phyloP scores from a whole-genome alignment of 1,140 invertebrate species.

The Homalodisca vitripennis region DNA sequence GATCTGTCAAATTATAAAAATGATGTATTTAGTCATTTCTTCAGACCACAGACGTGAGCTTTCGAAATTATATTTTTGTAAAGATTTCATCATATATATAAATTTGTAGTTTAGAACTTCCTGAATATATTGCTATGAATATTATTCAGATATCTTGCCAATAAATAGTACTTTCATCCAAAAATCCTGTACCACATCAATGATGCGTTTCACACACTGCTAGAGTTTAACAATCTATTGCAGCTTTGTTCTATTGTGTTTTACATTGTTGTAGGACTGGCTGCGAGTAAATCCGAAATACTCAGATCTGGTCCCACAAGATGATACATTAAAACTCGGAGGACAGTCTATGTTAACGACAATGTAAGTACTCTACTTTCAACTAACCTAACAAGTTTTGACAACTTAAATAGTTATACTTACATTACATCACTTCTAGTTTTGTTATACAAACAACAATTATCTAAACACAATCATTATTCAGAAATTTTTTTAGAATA shows the following conservation, averaged over 20 bases:
- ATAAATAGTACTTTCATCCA: not conserved
- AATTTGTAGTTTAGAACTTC: not conserved
- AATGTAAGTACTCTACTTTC: conserved; percentile 10
- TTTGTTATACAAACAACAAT: too few species aligned
- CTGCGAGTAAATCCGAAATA: conserved; percentile 84
- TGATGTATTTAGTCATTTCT: too few species aligned
- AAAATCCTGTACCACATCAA: too few species aligned
- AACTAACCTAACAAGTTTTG: too few species aligned
- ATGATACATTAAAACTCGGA: conserved; percentile 36
- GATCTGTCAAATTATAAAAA: too few species aligned
- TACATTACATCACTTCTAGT: too few species aligned
- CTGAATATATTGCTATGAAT: not conserved
- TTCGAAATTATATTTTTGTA: too few species aligned
- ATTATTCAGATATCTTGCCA: not conserved
- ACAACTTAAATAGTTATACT: too few species aligned
- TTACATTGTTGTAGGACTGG: conserved; percentile 61
- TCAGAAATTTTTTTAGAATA: too few species aligned
- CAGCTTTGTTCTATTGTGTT: conserved; percentile 12
- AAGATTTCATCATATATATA: too few species aligned
- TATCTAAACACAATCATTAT: too few species aligned
- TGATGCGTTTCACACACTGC: not conserved
- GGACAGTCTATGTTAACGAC: not conserved
- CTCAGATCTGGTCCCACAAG: conserved; percentile 61
- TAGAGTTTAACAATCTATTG: not conserved
- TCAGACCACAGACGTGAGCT: too few species aligned